phyloP scores from a whole-genome alignment of 2,797 vertebrate genomes.

The Halcyon smyrnensis region DNA sequence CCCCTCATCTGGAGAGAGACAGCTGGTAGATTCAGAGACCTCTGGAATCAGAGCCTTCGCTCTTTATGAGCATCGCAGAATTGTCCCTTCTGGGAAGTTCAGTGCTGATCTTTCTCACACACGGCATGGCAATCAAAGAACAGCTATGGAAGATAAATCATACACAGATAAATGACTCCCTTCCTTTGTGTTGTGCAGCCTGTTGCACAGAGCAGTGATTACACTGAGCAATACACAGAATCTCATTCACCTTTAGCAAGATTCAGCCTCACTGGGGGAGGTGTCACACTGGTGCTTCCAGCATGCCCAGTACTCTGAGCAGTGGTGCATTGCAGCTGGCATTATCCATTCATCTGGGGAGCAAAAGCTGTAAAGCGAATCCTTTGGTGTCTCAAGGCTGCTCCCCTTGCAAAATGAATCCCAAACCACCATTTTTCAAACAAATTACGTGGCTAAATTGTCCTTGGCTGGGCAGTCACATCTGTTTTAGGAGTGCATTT shows the following conservation, averaged over 20 bases:
- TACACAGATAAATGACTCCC: conserved; percentile 1
- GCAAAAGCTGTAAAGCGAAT: conserved; percentile 35
- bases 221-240: conserved; percentile 50
- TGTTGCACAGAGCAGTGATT: conserved; percentile 60
- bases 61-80: neutral
- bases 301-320: neutral
- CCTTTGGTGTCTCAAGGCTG: conserved; percentile 49
- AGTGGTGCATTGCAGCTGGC: conserved; percentile 9
- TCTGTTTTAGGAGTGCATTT: conserved; percentile 43
- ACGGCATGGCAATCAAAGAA: conserved; percentile 10
- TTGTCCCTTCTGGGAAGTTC: conserved; percentile 13
- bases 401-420: conserved; percentile 49
- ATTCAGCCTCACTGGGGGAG: neutral
- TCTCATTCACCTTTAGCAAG: conserved; percentile 50
- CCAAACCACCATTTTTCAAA: conserved; percentile 63
- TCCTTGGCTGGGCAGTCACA: conserved; percentile 54
- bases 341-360: conserved; percentile 27
- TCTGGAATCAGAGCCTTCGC: neutral
- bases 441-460: conserved; percentile 72
- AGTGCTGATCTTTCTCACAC: conserved; percentile 1
- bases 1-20: neutral
- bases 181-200: conserved; percentile 33
- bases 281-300: neutral
- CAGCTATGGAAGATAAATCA: conserved; percentile 12
- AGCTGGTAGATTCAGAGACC: neutral